Evolutionary conservation across 2,888 invertebrate species (phyloP).

Genomic region (Watsonalla binaria): DNA sequence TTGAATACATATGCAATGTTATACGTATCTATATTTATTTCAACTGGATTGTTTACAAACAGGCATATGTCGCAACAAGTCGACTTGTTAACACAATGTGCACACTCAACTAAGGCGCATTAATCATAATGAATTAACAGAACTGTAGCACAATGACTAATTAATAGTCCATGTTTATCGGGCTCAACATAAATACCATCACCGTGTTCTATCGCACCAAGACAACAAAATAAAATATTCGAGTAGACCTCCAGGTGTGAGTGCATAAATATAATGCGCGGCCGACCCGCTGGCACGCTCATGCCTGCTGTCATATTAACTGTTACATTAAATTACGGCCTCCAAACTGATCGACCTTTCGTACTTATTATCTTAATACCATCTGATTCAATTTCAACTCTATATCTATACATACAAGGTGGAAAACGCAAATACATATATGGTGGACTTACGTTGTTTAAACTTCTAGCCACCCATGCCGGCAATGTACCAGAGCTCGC

Average conservation of each 20-base stretch:
- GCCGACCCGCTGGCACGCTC: conserved; percentile 76
- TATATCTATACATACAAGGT: conserved; percentile 10
- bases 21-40: too few relatives aligned
- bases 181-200: conserved; percentile 63
- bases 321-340: conserved; percentile 78
- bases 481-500: conserved; percentile 66
- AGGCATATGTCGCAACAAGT: conserved; percentile 12
- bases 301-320: conserved; percentile 78
- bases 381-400: conserved; percentile 27
- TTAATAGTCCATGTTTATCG: conserved; percentile 73
- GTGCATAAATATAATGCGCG: conserved; percentile 73
- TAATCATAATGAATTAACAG: conserved; percentile 71
- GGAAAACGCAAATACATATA: conserved; percentile 11
- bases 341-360: conserved; percentile 61
- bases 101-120: conserved; percentile 30
- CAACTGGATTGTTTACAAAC: neutral
- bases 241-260: conserved; percentile 75
- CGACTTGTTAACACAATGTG: conserved; percentile 21
- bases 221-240: conserved; percentile 68
- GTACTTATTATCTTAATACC: conserved; percentile 49
- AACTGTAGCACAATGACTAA: conserved; percentile 71
- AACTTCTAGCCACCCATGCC: conserved; percentile 22
- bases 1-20: too few relatives aligned
- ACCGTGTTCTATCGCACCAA: conserved; percentile 61
- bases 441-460: conserved; percentile 25